Conservation (phyloP, 2,113 vertebrate species). For the Anser brachyrhynchus region DNA sequence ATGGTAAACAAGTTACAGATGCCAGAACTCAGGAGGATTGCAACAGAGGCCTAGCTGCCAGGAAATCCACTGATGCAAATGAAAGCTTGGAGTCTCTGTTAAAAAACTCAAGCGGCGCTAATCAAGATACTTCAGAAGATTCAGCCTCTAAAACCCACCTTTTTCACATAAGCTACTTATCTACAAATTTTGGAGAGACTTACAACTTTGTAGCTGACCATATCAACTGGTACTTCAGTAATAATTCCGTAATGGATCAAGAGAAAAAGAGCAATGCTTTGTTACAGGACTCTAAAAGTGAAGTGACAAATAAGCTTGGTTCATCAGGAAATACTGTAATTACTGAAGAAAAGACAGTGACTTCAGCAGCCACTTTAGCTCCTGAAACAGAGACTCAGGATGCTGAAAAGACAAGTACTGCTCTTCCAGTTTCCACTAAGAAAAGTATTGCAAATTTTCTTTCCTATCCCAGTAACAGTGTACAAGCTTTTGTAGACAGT, state of each 20-base stretch:
- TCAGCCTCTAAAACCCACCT: constrained; percentile 74
- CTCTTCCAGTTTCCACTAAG: constrained; percentile 76
- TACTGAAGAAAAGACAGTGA: not conserved
- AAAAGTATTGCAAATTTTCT: constrained; percentile 89
- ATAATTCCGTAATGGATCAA: constrained; percentile 73
- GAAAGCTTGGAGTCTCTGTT: not conserved
- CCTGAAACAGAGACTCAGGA: constrained; percentile 1
- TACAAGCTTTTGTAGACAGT: constrained; percentile 93
- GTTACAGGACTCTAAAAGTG: constrained; percentile 29
- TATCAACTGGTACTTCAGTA: constrained; percentile 90
- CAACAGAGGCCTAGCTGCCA: constrained; percentile 21
- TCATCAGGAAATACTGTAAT: not conserved
- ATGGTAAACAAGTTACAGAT: constrained; percentile 53
- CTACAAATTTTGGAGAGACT: constrained; percentile 89
- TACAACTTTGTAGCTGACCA: constrained; percentile 89
- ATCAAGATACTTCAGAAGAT: constrained; percentile 32
- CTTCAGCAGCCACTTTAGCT: not conserved
- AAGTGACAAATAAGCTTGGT: constrained; percentile 12
- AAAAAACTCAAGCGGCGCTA: not conserved
- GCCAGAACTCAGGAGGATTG: constrained; percentile 64
- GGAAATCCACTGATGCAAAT: constrained; percentile 43
- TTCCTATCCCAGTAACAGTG: constrained; percentile 86
- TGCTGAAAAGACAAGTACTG: constrained; percentile 19
- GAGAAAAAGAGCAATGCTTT: constrained; percentile 49
- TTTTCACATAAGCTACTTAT: constrained; percentile 85